Base-by-base conservation (phyloP, 1,140 invertebrate genomes). In the Drosophila grimshawi region DNA sequence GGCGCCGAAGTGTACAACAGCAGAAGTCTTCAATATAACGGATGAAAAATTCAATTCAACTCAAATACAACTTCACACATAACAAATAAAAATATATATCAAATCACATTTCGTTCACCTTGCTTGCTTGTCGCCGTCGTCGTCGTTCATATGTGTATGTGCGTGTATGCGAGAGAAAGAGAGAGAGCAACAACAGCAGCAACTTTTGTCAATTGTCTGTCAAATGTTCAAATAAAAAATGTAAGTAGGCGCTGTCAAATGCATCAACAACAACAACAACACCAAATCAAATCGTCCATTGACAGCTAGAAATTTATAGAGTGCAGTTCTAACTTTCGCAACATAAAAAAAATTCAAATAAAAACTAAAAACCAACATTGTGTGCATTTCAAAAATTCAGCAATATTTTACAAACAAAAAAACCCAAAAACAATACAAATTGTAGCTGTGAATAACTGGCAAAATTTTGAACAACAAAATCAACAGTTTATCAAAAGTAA, bases 1-100 rank as follows among this genome's bases (percentile, higher is more conserved):
- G 80, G 76, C 80, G 80, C 76, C 80, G 69, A 76, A 76, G 80
- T 80, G 76, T 79, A 74, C 78, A 79, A 80, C 60, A 80, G 70
- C 77, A 78, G 80, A 68, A 79, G 76, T 72, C 78, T 66, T 71
- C 64, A 78, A 61, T 73, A 73, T 65, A 68, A 68, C 70, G 71
- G 65, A 69, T 69, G 57, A 74, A 74, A 68, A 74, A 57, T 62
- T 56, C 51, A 62, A 74, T 62, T 69, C 61, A 51, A 48, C 53
- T 60, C 59, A 53, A 46, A 72, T 43, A 59, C 64, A 68, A 66
- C 33, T 41, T 39, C 32, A 55, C 27, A 67, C 11, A 46, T 51
- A 43, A 39, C 7, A 46, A 11, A 57, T 10, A 63, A 48, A 48
- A 49, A 49, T 52, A 64, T 11, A 59, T 45, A 43, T 30, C 48